Conservation (phyloP, 2,113 vertebrate genomes). For the Psilopogon haemacephalus region DNA sequence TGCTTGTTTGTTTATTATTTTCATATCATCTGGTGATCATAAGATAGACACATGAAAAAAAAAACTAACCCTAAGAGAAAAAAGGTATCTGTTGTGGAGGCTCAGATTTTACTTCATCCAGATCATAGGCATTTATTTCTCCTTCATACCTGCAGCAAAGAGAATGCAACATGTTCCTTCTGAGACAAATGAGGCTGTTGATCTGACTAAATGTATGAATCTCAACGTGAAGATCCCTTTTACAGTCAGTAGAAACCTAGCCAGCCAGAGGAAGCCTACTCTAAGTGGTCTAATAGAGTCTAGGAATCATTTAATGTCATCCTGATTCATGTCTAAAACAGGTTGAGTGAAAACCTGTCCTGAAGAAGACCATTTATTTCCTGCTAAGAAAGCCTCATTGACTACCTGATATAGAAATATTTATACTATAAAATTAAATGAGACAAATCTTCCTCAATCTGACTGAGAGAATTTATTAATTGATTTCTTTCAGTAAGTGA, state of each 20-base stretch:
- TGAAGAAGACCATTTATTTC: neutral
- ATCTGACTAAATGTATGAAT: neutral
- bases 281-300: neutral
- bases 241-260: neutral
- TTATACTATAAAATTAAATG: neutral
- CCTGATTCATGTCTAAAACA: neutral
- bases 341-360: neutral
- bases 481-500: neutral
- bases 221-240: neutral
- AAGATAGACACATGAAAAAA: neutral
- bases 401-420: neutral
- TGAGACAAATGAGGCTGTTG: neutral
- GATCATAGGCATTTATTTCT: neutral
- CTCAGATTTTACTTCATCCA: neutral
- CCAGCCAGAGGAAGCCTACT: neutral
- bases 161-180: neutral
- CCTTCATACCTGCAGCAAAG: neutral
- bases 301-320: neutral
- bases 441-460: neutral
- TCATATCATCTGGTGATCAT: neutral
- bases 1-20: neutral
- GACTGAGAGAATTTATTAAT: neutral
- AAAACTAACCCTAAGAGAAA: neutral
- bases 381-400: neutral
- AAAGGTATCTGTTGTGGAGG: neutral